These are phyloP conservation scores for Sapayoa aenigma DNA, from an alignment of 2,113 vertebrate genomes.

Conservation along the genomic window DNA sequence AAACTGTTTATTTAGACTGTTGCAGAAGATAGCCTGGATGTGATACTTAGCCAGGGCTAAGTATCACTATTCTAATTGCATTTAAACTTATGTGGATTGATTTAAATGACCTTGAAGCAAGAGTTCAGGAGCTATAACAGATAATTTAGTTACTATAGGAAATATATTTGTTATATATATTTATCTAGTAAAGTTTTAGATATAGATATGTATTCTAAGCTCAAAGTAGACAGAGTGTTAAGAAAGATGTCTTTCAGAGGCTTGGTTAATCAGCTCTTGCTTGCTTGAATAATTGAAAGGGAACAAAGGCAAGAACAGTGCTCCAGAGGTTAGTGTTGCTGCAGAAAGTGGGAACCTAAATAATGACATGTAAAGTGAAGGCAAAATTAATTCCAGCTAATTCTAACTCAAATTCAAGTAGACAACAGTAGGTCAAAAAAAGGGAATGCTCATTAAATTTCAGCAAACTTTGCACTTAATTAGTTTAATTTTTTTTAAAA, in stretches of 20 bases:
- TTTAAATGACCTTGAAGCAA: neutral
- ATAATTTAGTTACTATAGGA: neutral
- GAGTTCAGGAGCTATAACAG: neutral
- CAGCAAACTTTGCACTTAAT: neutral
- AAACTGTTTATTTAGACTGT: neutral
- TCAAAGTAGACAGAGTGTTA: neutral
- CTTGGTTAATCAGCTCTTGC: neutral
- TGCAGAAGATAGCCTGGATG: neutral
- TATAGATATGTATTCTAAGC: neutral
- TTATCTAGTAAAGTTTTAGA: neutral
- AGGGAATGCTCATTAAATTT: conserved; percentile 15
- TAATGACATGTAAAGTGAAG: neutral
- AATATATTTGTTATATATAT: neutral
- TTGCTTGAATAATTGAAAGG: neutral
- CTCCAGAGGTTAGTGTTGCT: neutral
- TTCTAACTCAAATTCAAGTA: neutral
- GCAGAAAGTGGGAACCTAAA: neutral
- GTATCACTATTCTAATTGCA: neutral
- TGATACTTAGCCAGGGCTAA: neutral
- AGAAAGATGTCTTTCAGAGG: neutral
- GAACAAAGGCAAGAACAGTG: neutral
- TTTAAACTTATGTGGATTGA: neutral
- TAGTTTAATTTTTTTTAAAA: neutral
- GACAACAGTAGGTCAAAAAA: neutral
- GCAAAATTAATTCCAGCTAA: neutral